Percentiles rank a stretch among this genome's conserved stretches.
Evolutionary conservation across 2,113 vertebrate genomes (phyloP).

Genomic region (Perca fluviatilis): DNA sequence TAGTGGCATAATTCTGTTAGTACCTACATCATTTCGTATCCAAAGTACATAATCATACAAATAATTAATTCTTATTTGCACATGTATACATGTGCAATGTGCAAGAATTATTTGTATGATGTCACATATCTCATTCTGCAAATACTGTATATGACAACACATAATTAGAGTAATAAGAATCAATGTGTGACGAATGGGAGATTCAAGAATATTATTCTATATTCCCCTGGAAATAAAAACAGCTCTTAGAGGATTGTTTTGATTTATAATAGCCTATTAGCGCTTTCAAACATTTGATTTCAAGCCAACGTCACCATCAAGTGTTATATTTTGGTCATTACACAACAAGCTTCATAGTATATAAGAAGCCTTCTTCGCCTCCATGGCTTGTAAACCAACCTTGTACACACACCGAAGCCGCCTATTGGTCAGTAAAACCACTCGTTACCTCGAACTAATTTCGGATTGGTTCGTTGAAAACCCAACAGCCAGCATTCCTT

Average conservation of each 20-base stretch:
- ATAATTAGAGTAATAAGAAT: background rate
- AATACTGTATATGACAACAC: background rate
- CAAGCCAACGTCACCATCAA: slow-evolving; percentile 43
- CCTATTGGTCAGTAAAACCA: slow-evolving; percentile 53
- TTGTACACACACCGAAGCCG: background rate
- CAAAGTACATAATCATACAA: background rate
- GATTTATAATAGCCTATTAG: background rate
- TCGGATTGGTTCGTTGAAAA: slow-evolving; percentile 50
- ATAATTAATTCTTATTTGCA: no score
- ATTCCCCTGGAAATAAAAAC: background rate
- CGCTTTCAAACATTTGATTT: background rate
- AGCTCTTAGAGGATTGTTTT: background rate
- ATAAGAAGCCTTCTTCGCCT: no score
- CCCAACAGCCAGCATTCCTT: background rate
- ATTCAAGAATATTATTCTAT: background rate
- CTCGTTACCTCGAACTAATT: background rate
- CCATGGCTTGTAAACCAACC: slow-evolving; percentile 56
- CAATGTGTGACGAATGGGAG: background rate
- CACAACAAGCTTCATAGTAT: no score
- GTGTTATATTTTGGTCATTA: slow-evolving; percentile 26
- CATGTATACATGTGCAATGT: background rate
- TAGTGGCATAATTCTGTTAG: background rate
- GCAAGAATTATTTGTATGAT: background rate
- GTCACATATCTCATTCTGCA: background rate
- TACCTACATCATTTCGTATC: background rate